Evolutionary conservation across 2,888 invertebrate genomes (phyloP).

Genomic region (Drosophila paranaensis): DNA sequence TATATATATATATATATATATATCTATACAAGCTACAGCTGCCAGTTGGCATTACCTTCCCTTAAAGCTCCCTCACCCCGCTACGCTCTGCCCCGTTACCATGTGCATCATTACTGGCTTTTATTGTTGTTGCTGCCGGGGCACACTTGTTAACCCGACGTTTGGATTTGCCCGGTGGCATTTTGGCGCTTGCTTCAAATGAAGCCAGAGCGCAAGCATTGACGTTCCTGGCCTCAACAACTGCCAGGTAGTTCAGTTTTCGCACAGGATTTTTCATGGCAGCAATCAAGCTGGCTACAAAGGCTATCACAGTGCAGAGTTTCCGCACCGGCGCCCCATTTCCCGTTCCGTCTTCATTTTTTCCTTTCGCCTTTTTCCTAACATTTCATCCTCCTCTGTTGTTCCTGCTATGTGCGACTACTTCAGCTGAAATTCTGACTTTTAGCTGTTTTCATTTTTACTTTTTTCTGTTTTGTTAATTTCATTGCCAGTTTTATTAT

Average conservation of each 20-base stretch:
- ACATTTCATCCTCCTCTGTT: constrained; percentile 15
- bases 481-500: constrained; percentile 70
- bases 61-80: not conserved
- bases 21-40: constrained; percentile 33
- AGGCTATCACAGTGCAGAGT: constrained; percentile 59
- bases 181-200: constrained; percentile 68
- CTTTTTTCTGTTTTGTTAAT: constrained; percentile 55
- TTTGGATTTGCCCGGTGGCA: constrained; percentile 65
- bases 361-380: constrained; percentile 1
- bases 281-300: constrained; percentile 72
- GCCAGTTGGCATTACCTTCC: constrained; percentile 30
- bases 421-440: constrained; percentile 42
- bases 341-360: constrained; percentile 46
- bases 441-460: constrained; percentile 36
- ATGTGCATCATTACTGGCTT: constrained; percentile 51
- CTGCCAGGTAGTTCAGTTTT: constrained; percentile 39
- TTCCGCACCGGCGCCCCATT: constrained; percentile 61
- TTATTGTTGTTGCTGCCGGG: constrained; percentile 64
- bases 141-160: constrained; percentile 68
- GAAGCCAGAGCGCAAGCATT: constrained; percentile 49
- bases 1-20: constrained; percentile 8
- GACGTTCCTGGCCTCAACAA: constrained; percentile 13
- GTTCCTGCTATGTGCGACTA: constrained; percentile 19
- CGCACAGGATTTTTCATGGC: constrained; percentile 56
- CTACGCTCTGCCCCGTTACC: not conserved